A percentile compares a stretch with the other conserved stretches of the same genome.
Evolutionary conservation across 2,113 vertebrate genomes (phyloP).

Genomic region (Phocoena sinus): DNA sequence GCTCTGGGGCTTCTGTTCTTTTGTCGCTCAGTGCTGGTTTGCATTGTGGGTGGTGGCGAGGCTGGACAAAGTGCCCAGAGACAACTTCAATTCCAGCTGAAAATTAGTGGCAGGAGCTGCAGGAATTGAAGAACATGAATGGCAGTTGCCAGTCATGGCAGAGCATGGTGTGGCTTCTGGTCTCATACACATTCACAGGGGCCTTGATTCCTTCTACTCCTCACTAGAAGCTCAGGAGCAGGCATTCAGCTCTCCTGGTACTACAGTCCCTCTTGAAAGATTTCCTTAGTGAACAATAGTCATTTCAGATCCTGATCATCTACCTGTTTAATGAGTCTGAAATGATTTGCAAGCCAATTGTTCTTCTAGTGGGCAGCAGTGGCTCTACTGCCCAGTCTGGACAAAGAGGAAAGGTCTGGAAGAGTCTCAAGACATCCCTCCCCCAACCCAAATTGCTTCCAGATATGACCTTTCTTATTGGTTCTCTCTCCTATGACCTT

Average conservation of each 20-base stretch:
- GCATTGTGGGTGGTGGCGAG: neutral
- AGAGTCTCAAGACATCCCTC: neutral
- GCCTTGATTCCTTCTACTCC: neutral
- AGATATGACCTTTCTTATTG: conserved; percentile 9
- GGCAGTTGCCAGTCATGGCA: neutral
- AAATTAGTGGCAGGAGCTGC: neutral
- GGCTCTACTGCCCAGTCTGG: neutral
- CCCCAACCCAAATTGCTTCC: neutral
- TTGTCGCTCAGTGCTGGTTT: neutral
- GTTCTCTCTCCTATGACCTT: conserved; percentile 44
- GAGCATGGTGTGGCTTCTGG: neutral
- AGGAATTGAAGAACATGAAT: neutral
- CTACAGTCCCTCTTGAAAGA: neutral
- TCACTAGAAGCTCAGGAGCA: neutral
- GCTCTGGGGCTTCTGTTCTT: neutral
- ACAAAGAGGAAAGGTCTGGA: neutral
- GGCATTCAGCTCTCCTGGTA: neutral
- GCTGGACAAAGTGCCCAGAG: neutral
- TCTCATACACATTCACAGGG: neutral
- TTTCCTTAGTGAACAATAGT: neutral
- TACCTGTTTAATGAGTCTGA: neutral
- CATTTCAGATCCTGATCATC: neutral
- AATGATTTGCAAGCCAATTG: neutral
- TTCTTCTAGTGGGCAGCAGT: neutral
- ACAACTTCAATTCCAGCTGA: neutral